Conservation (phyloP, 2,888 invertebrate genomes). For the Agrotis segetum region DNA sequence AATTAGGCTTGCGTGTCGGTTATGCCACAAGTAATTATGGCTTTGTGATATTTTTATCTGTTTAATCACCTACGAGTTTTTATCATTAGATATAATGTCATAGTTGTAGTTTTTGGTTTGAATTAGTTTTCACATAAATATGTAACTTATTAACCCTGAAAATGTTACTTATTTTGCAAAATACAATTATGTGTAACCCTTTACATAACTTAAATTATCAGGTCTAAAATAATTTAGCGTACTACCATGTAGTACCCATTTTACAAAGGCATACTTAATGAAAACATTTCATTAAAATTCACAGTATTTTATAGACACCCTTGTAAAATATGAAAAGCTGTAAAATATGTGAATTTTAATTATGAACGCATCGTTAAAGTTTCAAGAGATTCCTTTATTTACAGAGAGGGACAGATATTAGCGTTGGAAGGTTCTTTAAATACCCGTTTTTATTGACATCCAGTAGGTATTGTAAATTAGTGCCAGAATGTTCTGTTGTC, state of each 20-base stretch:
- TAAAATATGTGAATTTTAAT: neutral
- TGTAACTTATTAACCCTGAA: neutral
- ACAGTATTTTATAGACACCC: neutral
- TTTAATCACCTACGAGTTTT: neutral
- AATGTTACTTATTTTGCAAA: neutral
- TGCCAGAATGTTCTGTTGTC: neutral
- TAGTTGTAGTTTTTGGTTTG: neutral
- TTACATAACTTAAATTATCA: neutral
- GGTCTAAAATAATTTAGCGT: neutral
- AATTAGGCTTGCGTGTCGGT: slow-evolving; percentile 15
- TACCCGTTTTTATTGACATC: neutral
- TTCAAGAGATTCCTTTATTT: slow-evolving; percentile 11
- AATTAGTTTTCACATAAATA: neutral
- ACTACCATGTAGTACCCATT: neutral
- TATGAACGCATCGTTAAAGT: slow-evolving; percentile 1
- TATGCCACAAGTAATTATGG: slow-evolving; percentile 8
- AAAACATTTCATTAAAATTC: neutral
- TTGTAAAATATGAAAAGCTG: neutral
- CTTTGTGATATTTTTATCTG: slow-evolving; percentile 10
- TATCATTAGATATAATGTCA: neutral
- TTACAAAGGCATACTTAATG: neutral
- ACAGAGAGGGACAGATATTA: neutral
- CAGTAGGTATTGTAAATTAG: neutral
- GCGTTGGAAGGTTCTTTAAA: neutral
- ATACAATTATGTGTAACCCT: too few relatives aligned